phyloP scores from a whole-genome alignment of 2,888 invertebrate species.

The Archips crataeganus region DNA sequence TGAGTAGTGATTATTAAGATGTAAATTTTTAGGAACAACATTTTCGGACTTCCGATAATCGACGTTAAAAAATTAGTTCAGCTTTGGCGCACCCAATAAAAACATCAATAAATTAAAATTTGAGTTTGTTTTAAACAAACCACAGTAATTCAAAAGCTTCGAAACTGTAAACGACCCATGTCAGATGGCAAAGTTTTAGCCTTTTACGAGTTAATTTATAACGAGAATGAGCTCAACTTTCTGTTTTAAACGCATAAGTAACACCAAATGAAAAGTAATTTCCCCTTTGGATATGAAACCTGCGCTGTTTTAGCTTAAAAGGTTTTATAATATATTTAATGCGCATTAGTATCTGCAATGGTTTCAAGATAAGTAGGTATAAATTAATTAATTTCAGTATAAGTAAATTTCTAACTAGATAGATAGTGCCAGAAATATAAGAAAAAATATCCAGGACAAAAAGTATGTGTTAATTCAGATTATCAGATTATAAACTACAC shows the following conservation, averaged over 20 bases:
- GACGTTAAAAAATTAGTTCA: too few relatives aligned
- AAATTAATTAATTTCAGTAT: neutral
- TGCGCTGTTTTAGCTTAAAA: slow-evolving; percentile 21
- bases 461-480: too few relatives aligned
- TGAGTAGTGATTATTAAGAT: too few relatives aligned
- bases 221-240: slow-evolving; percentile 37
- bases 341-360: neutral
- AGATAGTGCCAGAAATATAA: too few relatives aligned
- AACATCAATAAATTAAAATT: slow-evolving; percentile 13
- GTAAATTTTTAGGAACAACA: too few relatives aligned
- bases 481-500: too few relatives aligned
- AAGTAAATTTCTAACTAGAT: too few relatives aligned
- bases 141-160: slow-evolving; percentile 31
- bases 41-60: too few relatives aligned
- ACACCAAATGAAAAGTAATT: slow-evolving; percentile 57
- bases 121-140: slow-evolving; percentile 38
- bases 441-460: too few relatives aligned
- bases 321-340: slow-evolving; percentile 17
- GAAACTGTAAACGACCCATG: slow-evolving; percentile 41
- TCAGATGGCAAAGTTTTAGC: slow-evolving; percentile 45
- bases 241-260: slow-evolving; percentile 40
- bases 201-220: slow-evolving; percentile 48
- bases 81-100: neutral
- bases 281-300: slow-evolving; percentile 52
- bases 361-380: neutral